These are phyloP conservation scores for Sebastolobus altivelis DNA, from an alignment of 2,797 vertebrate genomes.

Conservation along the genomic window DNA sequence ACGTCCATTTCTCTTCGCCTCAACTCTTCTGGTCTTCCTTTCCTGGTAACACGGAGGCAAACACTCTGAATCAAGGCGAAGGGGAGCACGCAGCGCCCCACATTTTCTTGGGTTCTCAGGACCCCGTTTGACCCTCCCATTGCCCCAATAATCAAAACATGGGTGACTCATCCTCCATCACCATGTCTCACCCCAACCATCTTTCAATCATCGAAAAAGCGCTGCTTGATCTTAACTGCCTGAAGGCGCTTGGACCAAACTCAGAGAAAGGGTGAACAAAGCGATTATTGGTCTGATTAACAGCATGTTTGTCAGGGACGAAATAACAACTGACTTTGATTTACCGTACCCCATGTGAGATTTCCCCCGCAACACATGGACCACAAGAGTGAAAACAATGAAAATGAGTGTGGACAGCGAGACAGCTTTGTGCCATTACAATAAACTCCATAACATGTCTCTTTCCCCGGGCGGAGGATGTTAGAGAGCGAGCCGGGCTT, in stretches of 20 bases:
- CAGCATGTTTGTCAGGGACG: constrained; percentile 46
- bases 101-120: constrained; percentile 72
- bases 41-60: constrained; percentile 70
- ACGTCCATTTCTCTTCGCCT: constrained; percentile 1
- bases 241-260: constrained; percentile 28
- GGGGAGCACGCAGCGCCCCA: constrained; percentile 34
- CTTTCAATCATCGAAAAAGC: constrained; percentile 35
- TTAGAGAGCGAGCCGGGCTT: constrained; percentile 19
- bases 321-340: constrained; percentile 50
- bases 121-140: constrained; percentile 71
- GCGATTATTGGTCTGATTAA: constrained; percentile 53
- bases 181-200: constrained; percentile 35
- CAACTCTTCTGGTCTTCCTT: constrained; percentile 33
- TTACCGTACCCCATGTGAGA: constrained; percentile 31
- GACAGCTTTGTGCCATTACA: constrained; percentile 45
- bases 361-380: constrained; percentile 48
- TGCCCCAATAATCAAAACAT: constrained; percentile 63
- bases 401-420: constrained; percentile 43
- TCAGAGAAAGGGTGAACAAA: constrained; percentile 42
- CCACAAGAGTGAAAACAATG: constrained; percentile 45
- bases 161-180: constrained; percentile 51
- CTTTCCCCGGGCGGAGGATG: constrained; percentile 30
- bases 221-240: constrained; percentile 44
- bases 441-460: constrained; percentile 31
- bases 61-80: constrained; percentile 48